Evolutionary conservation across 2,113 vertebrate genomes (phyloP).

Genomic region (Philantomba maxwellii): DNA sequence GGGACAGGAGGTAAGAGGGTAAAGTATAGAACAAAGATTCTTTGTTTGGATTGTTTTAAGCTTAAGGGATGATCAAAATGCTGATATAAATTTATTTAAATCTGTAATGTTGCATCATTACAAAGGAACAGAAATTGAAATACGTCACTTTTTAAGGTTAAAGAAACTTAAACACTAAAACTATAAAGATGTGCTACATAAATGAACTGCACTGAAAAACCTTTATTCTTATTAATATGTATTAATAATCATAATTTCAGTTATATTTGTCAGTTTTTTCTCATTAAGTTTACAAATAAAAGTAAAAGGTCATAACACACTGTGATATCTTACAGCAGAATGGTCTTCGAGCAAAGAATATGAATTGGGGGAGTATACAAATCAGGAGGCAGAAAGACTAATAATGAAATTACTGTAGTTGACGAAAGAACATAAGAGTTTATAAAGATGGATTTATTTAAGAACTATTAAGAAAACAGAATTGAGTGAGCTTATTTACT

Average conservation of each 20-base stretch:
- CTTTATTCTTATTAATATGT: not conserved
- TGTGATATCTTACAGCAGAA: not conserved
- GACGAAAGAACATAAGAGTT: not conserved
- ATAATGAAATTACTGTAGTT: not conserved
- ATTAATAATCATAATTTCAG: not conserved
- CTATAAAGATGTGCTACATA: not conserved
- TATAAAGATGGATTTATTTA: not conserved
- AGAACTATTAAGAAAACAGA: not conserved
- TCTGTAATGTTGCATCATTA: not conserved
- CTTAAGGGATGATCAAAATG: not conserved
- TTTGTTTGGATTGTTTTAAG: not conserved
- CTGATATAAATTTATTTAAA: not conserved
- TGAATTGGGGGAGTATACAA: not conserved
- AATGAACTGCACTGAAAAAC: not conserved
- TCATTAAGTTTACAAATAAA: not conserved
- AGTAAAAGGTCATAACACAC: not conserved
- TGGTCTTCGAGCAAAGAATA: not conserved
- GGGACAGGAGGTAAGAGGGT: not conserved
- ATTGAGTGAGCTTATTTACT: not conserved
- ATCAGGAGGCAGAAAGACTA: not conserved
- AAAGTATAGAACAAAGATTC: not conserved
- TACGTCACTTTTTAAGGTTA: not conserved
- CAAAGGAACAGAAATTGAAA: not conserved
- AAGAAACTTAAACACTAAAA: not conserved
- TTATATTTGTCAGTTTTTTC: not conserved